Evolutionary conservation across 2,113 vertebrate species (phyloP), one percentile per base, ranked within the genome.

Genomic region (Chitala chitala): DNA sequence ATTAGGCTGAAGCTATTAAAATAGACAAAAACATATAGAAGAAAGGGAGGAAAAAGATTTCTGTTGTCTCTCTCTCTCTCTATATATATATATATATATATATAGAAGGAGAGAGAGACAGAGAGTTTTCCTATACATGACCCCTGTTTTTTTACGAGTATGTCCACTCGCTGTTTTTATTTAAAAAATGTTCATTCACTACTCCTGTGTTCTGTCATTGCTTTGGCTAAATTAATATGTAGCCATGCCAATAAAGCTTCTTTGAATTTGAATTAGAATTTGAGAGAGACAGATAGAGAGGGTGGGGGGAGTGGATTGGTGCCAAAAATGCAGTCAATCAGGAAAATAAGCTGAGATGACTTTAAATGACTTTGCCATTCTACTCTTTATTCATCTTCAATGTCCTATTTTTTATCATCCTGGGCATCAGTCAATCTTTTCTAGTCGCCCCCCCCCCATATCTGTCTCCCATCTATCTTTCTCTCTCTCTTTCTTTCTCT

Each of bases 11-110:
- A 31, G 46, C 33, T 33, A 33, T 3, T n/a, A n/a, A n/a, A n/a
- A n/a, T n/a, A 74, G 38, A 65, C n/a, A 51, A 22, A 40, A 26
- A 17, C 29, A 74, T 5, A 59, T 59, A 58, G 38, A 38, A 48
- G 56, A 4, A 10, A 72, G 48, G 24, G 44, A 29, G 29, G 33
- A 31, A 51, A 31, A 9, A 0, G 53, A 5, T 24, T 46, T 1
- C 15, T 20, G 29, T 26, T 7, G 46, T n/a, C n/a, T n/a, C n/a
- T n/a, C n/a, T n/a, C n/a, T n/a, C n/a, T n/a, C n/a, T n/a, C n/a
- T n/a, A n/a, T n/a, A n/a, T n/a, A n/a, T n/a, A n/a, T n/a, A n/a
- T n/a, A n/a, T n/a, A n/a, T n/a, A n/a, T n/a, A n/a, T n/a, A n/a
- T n/a, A n/a, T n/a, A n/a, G n/a, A n/a, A n/a, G n/a, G n/a, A n/a